phyloP scores from a whole-genome alignment of 2,113 vertebrate species.

The Suncus etruscus region DNA sequence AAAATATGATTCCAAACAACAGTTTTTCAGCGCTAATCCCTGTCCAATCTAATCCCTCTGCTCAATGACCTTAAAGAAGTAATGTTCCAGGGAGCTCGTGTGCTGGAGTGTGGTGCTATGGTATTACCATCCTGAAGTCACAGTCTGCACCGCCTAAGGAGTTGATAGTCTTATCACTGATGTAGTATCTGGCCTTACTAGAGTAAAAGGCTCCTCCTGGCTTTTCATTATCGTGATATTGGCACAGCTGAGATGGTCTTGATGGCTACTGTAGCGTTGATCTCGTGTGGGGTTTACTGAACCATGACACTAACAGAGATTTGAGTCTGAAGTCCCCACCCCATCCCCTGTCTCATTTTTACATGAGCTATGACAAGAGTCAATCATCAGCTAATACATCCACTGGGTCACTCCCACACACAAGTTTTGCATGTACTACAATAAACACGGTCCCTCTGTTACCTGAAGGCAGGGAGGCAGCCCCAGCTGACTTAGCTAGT shows the following conservation, averaged over 20 bases:
- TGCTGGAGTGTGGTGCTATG: background rate
- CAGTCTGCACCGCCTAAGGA: background rate
- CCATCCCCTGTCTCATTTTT: background rate
- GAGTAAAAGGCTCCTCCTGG: background rate
- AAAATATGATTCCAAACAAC: background rate
- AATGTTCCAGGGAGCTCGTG: background rate
- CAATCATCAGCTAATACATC: background rate
- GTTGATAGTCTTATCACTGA: background rate
- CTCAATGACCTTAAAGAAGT: background rate
- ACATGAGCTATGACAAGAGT: background rate
- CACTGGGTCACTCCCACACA: too few relatives aligned
- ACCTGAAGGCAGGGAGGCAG: background rate
- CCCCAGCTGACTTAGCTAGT: background rate
- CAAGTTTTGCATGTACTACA: background rate
- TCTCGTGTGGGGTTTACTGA: background rate
- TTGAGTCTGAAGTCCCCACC: background rate
- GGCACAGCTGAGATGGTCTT: background rate
- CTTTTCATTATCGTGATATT: background rate
- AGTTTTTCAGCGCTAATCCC: background rate
- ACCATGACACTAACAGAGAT: background rate
- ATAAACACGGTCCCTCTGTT: background rate
- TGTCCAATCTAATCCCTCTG: background rate
- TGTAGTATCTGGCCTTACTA: background rate
- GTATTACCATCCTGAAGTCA: background rate
- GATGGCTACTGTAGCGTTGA: background rate